These are phyloP conservation scores for Triplophysa rosa DNA, from an alignment of 2,113 vertebrate species.

Conservation along the genomic window DNA sequence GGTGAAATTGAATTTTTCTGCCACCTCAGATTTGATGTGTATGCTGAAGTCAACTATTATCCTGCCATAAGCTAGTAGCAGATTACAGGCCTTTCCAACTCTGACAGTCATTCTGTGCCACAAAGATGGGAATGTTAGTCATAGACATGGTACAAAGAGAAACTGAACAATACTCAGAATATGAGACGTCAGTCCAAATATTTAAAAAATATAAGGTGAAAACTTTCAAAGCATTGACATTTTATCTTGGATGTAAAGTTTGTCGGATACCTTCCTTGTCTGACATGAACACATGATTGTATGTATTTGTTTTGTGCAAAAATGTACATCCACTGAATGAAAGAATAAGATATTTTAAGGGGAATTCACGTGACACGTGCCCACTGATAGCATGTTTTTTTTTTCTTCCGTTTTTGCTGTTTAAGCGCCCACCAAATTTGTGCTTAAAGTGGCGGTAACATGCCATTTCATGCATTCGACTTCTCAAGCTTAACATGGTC, in stretches of 20 bases:
- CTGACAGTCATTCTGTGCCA: neutral
- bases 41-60: slow-evolving; percentile 24
- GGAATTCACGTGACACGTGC: neutral
- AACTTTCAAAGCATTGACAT: neutral
- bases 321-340: neutral
- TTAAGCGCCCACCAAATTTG: too few species aligned
- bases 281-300: neutral
- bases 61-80: slow-evolving; percentile 23
- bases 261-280: slow-evolving; percentile 4
- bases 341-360: too few species aligned
- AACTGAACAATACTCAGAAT: neutral
- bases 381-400: too few species aligned
- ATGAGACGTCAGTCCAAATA: neutral
- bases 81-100: slow-evolving; percentile 27
- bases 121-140: slow-evolving; percentile 12
- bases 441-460: too few species aligned
- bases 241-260: neutral
- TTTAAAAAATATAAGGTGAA: slow-evolving; percentile 8
- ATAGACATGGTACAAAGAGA: slow-evolving; percentile 16
- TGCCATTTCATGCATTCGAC: too few species aligned
- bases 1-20: slow-evolving; percentile 25
- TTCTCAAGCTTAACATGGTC: too few species aligned
- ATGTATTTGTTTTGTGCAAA: neutral
- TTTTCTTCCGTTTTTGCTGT: too few species aligned
- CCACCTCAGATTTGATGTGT: slow-evolving; percentile 27